Conservation (phyloP, 2,888 invertebrate genomes). For the Philonicus albiceps region DNA sequence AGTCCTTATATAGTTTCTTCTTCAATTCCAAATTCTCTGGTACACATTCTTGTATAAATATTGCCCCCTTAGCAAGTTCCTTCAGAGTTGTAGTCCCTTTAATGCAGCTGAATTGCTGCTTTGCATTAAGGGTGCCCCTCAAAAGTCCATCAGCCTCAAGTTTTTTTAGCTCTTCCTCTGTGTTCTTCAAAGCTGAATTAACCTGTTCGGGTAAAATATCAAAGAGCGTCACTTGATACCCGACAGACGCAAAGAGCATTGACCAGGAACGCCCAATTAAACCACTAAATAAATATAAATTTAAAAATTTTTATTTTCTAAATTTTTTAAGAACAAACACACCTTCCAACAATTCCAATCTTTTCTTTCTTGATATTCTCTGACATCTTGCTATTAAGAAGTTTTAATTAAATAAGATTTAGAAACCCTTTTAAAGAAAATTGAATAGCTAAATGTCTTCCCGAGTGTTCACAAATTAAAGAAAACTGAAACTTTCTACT, state of each 20-base stretch:
- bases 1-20: conserved; percentile 75
- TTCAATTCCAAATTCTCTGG: conserved; percentile 90
- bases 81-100: conserved; percentile 75
- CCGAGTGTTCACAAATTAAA: not conserved
- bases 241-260: conserved; percentile 93
- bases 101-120: conserved; percentile 79
- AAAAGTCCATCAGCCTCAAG: conserved; percentile 77
- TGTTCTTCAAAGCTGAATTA: conserved; percentile 75
- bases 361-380: conserved; percentile 67
- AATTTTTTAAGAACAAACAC: conserved; percentile 50
- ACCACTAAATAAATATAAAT: conserved; percentile 71
- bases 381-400: not conserved
- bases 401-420: not conserved
- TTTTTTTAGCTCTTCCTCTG: conserved; percentile 74
- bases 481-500: not conserved
- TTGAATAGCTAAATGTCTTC: not conserved
- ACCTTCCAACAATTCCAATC: conserved; percentile 82
- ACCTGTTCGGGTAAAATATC: conserved; percentile 84
- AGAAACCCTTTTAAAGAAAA: not conserved
- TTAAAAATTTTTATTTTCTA: not conserved
- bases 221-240: conserved; percentile 86
- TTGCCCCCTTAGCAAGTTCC: conserved; percentile 76
- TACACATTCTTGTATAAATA: conserved; percentile 92
- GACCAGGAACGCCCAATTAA: conserved; percentile 97
- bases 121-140: conserved; percentile 77